These are phyloP conservation scores for Tylochromis polylepis DNA, from an alignment of 2,113 vertebrate species.

Conservation along the genomic window DNA sequence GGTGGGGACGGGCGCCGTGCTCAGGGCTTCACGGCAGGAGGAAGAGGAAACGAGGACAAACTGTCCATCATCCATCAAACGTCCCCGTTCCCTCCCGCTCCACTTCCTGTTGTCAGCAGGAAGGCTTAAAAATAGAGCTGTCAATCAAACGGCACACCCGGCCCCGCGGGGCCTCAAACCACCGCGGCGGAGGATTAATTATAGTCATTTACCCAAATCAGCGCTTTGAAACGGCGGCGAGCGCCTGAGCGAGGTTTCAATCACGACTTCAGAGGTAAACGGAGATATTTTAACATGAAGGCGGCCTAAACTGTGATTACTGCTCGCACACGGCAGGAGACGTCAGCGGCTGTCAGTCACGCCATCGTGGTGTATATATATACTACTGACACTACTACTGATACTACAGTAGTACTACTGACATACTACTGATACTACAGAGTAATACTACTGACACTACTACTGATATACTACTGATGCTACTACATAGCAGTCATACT, in stretches of 20 bases:
- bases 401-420: neutral
- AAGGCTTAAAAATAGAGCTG: neutral
- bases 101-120: neutral
- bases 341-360: neutral
- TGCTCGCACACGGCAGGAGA: neutral
- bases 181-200: slow-evolving; percentile 3
- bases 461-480: neutral
- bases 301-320: neutral
- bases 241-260: neutral
- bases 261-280: neutral
- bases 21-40: neutral
- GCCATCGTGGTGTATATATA: no score
- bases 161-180: neutral
- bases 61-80: neutral
- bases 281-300: neutral
- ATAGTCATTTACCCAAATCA: slow-evolving; percentile 16
- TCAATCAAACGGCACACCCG: neutral
- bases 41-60: neutral
- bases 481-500: neutral
- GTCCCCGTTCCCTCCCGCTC: neutral
- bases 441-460: no score
- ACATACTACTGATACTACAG: neutral
- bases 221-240: neutral
- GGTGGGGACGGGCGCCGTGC: neutral
- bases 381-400: neutral